Percentiles rank a stretch among this genome's conserved stretches.
Conservation (phyloP, 2,113 vertebrate genomes). For the Okapia johnstoni region DNA sequence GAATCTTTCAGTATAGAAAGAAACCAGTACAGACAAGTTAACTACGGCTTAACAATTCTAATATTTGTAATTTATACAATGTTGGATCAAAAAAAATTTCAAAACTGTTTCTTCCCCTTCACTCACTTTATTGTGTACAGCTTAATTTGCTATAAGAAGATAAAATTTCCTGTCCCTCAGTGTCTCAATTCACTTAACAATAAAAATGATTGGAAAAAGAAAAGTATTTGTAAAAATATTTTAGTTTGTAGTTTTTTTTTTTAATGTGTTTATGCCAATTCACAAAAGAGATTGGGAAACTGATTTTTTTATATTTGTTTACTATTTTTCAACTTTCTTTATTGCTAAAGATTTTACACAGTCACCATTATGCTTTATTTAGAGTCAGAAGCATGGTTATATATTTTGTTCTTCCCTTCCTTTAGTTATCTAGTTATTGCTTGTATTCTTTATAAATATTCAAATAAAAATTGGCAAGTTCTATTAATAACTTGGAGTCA, state of each 20-base stretch:
- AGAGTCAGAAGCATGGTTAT: not conserved
- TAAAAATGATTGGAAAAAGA: not conserved
- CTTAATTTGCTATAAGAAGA: not conserved
- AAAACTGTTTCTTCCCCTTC: not conserved
- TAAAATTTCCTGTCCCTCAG: not conserved
- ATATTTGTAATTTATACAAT: not conserved
- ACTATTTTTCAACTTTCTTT: not conserved
- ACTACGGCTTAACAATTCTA: not conserved
- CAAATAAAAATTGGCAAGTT: not conserved
- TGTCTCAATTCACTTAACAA: not conserved
- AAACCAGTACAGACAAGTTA: not conserved
- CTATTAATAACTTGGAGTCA: not conserved
- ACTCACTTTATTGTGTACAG: not conserved
- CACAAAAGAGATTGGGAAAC: not conserved
- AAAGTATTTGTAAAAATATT: not conserved
- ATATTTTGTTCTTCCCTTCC: not conserved
- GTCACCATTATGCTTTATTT: not conserved
- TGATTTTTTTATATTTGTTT: not conserved
- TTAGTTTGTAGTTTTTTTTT: not conserved
- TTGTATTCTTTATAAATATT: conserved; percentile 4
- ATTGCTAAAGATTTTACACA: not conserved
- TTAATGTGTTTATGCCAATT: not conserved
- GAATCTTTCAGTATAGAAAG: not conserved
- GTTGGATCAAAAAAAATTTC: not conserved
- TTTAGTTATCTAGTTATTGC: not conserved